These are phyloP conservation scores for Mesochorus sp. DNA, from an alignment of 2,888 invertebrate species.

Conservation along the genomic window DNA sequence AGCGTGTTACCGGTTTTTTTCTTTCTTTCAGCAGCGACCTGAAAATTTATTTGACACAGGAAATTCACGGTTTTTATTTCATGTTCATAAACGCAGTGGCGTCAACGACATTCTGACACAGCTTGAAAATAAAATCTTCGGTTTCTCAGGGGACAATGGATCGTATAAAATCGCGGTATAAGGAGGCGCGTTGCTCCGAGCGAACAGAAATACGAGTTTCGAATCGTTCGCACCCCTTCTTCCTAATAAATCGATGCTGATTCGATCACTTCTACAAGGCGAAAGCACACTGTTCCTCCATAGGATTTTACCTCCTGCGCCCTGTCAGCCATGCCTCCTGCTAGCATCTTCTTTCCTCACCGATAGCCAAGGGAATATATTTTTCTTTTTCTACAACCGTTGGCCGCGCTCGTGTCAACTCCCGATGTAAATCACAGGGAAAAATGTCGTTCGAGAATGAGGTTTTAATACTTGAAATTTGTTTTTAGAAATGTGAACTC, in stretches of 20 bases:
- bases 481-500: no score
- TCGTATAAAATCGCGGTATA: conserved; percentile 6
- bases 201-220: no score
- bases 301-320: conserved; percentile 38
- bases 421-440: no score
- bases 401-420: no score
- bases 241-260: conserved; percentile 66
- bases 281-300: conserved; percentile 23
- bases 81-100: no score
- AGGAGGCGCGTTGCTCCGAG: conserved; percentile 35
- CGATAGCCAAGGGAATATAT: no score
- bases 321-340: conserved; percentile 39
- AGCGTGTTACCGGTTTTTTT: neutral
- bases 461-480: no score
- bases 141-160: no score
- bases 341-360: neutral
- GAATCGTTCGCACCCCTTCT: conserved; percentile 39
- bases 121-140: no score
- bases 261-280: conserved; percentile 64
- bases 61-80: conserved; percentile 29
- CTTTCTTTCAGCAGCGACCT: conserved; percentile 18
- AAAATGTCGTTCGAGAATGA: no score
- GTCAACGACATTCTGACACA: no score
- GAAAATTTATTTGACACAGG: conserved; percentile 64
- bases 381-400: no score